Conservation (phyloP, 2,888 invertebrate species). For the Drosophila affinis region DNA sequence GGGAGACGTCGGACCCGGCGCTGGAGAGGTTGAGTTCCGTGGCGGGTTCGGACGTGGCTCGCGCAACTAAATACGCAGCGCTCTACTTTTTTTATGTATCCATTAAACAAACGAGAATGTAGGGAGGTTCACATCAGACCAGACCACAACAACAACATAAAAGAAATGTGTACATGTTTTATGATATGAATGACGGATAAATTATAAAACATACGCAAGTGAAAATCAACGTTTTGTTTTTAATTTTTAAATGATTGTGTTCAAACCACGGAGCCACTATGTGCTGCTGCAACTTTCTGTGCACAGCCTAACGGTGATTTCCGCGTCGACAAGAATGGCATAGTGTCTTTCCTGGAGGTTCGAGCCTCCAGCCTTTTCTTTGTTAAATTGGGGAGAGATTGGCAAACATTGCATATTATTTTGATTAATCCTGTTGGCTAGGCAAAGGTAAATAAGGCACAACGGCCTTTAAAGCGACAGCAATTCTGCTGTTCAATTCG, state of each 20-base stretch:
- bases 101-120: slow-evolving; percentile 50
- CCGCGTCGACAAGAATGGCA: no score
- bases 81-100: slow-evolving; percentile 53
- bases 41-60: slow-evolving; percentile 92
- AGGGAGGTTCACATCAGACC: slow-evolving; percentile 49
- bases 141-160: slow-evolving; percentile 34
- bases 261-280: neutral
- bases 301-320: no score
- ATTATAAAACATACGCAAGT: slow-evolving; percentile 66
- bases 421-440: no score
- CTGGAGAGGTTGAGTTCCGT: slow-evolving; percentile 95
- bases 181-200: slow-evolving; percentile 40
- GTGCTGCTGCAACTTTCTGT: no score
- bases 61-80: slow-evolving; percentile 75
- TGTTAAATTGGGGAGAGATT: neutral
- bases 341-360: no score
- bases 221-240: slow-evolving; percentile 46
- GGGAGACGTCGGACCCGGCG: slow-evolving; percentile 98
- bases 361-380: neutral
- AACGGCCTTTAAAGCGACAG: no score
- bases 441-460: no score
- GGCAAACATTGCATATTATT: no score
- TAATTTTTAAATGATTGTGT: slow-evolving; percentile 4
- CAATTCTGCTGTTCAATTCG: no score
- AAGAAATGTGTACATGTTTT: slow-evolving; percentile 60